Base-by-base conservation (phyloP, 1,140 invertebrate genomes). In the Drosophila orena region DNA sequence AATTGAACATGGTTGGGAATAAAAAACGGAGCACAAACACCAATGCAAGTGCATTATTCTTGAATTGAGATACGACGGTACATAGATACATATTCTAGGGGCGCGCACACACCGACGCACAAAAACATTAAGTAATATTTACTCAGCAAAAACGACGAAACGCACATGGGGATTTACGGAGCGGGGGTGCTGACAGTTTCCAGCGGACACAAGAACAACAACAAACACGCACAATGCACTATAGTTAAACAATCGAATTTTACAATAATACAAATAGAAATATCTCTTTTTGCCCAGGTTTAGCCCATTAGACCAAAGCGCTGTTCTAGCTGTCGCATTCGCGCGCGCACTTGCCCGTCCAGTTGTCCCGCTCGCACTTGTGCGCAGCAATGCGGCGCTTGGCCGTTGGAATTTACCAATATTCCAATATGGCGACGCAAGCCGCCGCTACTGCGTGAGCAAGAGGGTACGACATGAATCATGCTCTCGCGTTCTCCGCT, bases 111-210 rank as follows among this genome's bases (percentile, higher is more conserved):
- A 85, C 77, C 55, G 72, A 84, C 77, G 72, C 81, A 84, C 77
- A 61, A 79, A 65, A 71, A 76, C 79, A 86, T 86, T 86, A 86
- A 86, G 83, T 86, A 86, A 86, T 86, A 86, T 86, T 86, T 86
- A 83, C 79, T 88, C 60, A 56, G 66, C 61, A 60, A 76, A 53
- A 59, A 69, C 52, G 30, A 44, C 20, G 22, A 22, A 38, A 55
- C 62, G 50, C 47, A 49, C 30, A 30, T 30, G 44, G 46, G 34
- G 34, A 7, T 6, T 42, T 37, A 35, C 35, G 46, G 44, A 35
- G 52, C 5, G 17, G 40, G 73, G 73, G 61, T 46, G 22, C 8
- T 20, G 65, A 52, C 38, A 59, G 47, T 62, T 61, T 53, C 43
- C 61, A 44, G 24, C 3, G 64, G 54, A 38, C 40, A 38, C 57